Evolutionary conservation across 2,888 invertebrate genomes (phyloP).

Genomic region (Anagyrus pseudococci): DNA sequence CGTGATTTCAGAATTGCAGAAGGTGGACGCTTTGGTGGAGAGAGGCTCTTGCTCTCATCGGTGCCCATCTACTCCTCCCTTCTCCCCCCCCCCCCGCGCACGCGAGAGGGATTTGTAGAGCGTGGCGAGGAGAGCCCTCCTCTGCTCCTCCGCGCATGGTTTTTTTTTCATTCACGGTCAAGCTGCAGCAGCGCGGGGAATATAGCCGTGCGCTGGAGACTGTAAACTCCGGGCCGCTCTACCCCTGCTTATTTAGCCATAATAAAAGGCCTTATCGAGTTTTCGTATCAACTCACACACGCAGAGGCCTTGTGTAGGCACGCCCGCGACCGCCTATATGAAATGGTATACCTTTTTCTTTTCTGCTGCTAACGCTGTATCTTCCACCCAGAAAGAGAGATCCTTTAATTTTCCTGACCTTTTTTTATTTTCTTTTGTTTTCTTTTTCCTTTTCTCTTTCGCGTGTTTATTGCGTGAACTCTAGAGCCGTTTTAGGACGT

Average conservation of each 20-base stretch:
- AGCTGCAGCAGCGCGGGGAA: conserved; percentile 31
- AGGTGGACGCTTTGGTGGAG: too few relatives aligned
- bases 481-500: too few relatives aligned
- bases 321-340: background rate
- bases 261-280: conserved; percentile 46
- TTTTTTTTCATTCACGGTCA: conserved; percentile 50
- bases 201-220: too few relatives aligned
- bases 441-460: background rate
- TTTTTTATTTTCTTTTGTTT: background rate
- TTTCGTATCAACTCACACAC: conserved; percentile 40
- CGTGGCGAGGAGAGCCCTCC: conserved; percentile 53
- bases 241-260: conserved; percentile 44
- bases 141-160: too few relatives aligned
- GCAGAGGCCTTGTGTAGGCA: conserved; percentile 11
- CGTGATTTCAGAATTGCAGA: too few relatives aligned
- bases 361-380: too few relatives aligned
- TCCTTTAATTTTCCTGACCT: conserved; percentile 24
- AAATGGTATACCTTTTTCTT: too few relatives aligned
- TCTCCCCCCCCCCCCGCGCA: too few relatives aligned
- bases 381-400: too few relatives aligned
- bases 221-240: background rate
- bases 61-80: too few relatives aligned
- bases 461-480: too few relatives aligned
- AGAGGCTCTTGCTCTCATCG: too few relatives aligned
- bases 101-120: conserved; percentile 54